Evolutionary conservation across 2,113 vertebrate genomes (phyloP).

Genomic region (Nettapus auritus): DNA sequence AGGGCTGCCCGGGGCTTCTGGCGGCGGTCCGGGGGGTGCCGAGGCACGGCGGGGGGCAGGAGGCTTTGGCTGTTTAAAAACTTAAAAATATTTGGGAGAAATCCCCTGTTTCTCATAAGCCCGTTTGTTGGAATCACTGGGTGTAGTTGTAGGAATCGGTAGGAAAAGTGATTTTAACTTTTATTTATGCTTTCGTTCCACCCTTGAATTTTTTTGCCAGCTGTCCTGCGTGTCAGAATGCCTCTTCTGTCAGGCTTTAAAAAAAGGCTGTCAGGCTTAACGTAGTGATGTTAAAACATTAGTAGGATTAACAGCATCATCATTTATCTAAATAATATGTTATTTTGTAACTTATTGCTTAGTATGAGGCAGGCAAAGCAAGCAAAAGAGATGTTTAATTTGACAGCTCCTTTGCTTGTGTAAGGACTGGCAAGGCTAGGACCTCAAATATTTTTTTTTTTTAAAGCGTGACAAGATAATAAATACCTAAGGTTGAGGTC

Average conservation of each 20-base stretch:
- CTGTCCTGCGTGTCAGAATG: not conserved
- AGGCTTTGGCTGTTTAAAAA: not conserved
- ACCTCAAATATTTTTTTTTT: not conserved
- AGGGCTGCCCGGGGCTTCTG: not conserved
- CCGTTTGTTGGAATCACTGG: not conserved
- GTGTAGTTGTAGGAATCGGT: not conserved
- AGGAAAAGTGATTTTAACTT: not conserved
- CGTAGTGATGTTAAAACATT: not conserved
- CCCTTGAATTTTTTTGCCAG: not conserved
- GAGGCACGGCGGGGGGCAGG: not conserved
- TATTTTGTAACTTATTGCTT: not conserved
- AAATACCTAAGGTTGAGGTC: not conserved
- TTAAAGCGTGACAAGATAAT: not conserved
- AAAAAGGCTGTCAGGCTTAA: no score
- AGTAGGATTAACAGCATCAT: not conserved
- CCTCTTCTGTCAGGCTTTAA: not conserved
- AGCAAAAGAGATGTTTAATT: not conserved
- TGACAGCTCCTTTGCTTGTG: not conserved
- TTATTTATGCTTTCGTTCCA: not conserved
- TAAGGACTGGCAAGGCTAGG: not conserved
- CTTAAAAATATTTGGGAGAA: not conserved
- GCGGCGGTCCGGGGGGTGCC: not conserved
- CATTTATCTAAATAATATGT: not conserved
- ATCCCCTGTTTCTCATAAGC: not conserved
- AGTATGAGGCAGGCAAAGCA: not conserved